phyloP scores from a whole-genome alignment of 1,140 invertebrate species.

The Drosophila sucinea region DNA sequence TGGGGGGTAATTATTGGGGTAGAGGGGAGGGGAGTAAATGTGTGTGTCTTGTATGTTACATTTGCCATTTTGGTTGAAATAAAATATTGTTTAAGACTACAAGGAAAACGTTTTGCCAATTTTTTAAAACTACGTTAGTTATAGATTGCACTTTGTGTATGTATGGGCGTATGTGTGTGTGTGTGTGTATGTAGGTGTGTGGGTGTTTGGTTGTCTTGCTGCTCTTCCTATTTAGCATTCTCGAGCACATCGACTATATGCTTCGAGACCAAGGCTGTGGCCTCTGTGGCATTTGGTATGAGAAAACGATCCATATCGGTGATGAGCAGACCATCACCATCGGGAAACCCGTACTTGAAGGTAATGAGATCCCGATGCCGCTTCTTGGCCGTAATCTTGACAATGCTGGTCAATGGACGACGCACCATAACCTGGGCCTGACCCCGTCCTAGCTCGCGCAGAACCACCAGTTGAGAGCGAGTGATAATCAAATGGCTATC shows the following conservation, averaged over 20 bases:
- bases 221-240: slow-evolving; percentile 50
- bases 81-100: slow-evolving; percentile 47
- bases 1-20: neutral
- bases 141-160: slow-evolving; percentile 45
- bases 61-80: slow-evolving; percentile 41
- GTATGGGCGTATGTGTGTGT: slow-evolving; percentile 25
- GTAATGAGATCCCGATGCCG: slow-evolving; percentile 97
- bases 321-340: slow-evolving; percentile 77
- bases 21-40: neutral
- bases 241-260: slow-evolving; percentile 84
- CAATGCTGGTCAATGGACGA: slow-evolving; percentile 93
- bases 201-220: slow-evolving; percentile 19
- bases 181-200: slow-evolving; percentile 14
- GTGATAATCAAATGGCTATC: slow-evolving; percentile 95
- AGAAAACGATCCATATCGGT: slow-evolving; percentile 96
- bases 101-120: slow-evolving; percentile 67
- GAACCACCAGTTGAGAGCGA: slow-evolving; percentile 92
- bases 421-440: slow-evolving; percentile 93
- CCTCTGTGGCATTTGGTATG: slow-evolving; percentile 95
- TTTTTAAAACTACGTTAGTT: slow-evolving; percentile 40
- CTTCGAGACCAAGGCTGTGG: slow-evolving; percentile 87
- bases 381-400: slow-evolving; percentile 98
- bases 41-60: slow-evolving; percentile 60
- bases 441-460: slow-evolving; percentile 91
- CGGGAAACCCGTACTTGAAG: slow-evolving; percentile 87